Conservation (phyloP, 1,140 invertebrate genomes). For the Ceratoteleas bidentatus region DNA sequence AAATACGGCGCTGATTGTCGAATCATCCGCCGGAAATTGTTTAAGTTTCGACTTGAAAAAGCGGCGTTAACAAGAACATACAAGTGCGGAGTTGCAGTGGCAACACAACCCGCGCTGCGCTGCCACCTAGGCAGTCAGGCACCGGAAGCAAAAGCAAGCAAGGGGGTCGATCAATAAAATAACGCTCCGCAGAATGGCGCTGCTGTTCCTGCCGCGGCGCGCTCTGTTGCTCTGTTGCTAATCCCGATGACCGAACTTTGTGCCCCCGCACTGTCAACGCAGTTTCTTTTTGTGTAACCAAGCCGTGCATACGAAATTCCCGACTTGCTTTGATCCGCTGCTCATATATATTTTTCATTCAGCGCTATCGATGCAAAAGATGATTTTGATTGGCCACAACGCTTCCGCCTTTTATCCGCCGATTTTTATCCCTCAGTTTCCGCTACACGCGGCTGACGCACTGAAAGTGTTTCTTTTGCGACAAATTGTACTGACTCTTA, state of each 20-base stretch:
- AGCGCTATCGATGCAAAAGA: conserved; percentile 11
- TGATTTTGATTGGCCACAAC: conserved; percentile 25
- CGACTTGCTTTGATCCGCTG: conserved; percentile 24
- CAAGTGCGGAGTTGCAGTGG: conserved; percentile 46
- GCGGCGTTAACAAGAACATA: conserved; percentile 18
- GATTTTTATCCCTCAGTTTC: conserved; percentile 10
- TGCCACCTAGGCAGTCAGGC: conserved; percentile 18
- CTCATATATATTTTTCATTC: conserved; percentile 51
- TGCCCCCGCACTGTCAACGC: conserved; percentile 28
- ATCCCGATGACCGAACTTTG: conserved; percentile 55
- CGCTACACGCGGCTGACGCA: too few relatives aligned
- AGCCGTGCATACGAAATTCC: conserved; percentile 44
- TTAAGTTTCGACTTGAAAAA: conserved; percentile 38
- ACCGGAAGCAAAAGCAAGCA: conserved; percentile 55
- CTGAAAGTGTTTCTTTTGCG: too few relatives aligned
- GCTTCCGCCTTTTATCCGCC: conserved; percentile 4
- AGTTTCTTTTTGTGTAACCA: conserved; percentile 49
- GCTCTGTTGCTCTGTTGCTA: conserved; percentile 50
- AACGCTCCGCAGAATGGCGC: conserved; percentile 59
- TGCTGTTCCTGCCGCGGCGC: conserved; percentile 52
- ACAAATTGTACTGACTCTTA: too few relatives aligned
- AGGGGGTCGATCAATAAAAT: conserved; percentile 58
- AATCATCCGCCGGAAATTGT: conserved; percentile 20
- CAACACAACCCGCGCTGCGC: conserved; percentile 20
- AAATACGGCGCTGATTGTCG: conserved; percentile 7